Evolutionary conservation across 1,140 invertebrate genomes (phyloP), one percentile per base, ranked within the genome.

Genomic region (Aleiodes sp.): DNA sequence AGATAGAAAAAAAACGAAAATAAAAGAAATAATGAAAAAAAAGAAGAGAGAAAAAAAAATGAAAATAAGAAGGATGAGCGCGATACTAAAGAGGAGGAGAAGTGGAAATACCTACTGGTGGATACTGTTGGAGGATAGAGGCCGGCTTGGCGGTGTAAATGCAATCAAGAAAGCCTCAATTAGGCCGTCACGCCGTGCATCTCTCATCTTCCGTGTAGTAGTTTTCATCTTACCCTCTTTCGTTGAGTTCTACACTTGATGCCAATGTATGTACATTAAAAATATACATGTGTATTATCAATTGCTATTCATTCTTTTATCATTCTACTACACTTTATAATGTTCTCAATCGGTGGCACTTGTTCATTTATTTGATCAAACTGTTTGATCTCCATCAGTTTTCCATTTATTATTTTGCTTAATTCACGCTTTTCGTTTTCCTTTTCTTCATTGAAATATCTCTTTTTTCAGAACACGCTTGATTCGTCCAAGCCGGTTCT

Each of bases 111-210:
- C 41, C 19, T 65, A 61, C 19, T 70, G 76, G 68, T 67, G 57
- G 46, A 68, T 67, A 60, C 31, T 66, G 67, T 61, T 68, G 70
- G 76, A n/a, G 73, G 72, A 77, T 78, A 78, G 76, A 80, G 77
- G 80, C 77, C 78, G 62, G 74, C 72, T 73, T 73, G 70, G 72
- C 79, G 80, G 80, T 81, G 80, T 82, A 81, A 81, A 82, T 82
- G 80, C 78, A 82, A 82, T 82, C 80, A 82, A 82, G 80, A 79
- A 81, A 76, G 76, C 80, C 79, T 80, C 80, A 82, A 82, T 82
- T 82, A 82, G 78, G 81, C 80, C 80, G 80, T 82, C 80, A 82
- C 80, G 79, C 75, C 75, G 80, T 78, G 76, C 79, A 82, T 80
- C 79, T 78, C 75, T 82, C 79, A 82, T 81, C 79, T 79, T 75